Percentiles rank a stretch among this genome's conserved stretches.
phyloP scores from a whole-genome alignment of 1,140 invertebrate species.

The Palaemon carinicauda region DNA sequence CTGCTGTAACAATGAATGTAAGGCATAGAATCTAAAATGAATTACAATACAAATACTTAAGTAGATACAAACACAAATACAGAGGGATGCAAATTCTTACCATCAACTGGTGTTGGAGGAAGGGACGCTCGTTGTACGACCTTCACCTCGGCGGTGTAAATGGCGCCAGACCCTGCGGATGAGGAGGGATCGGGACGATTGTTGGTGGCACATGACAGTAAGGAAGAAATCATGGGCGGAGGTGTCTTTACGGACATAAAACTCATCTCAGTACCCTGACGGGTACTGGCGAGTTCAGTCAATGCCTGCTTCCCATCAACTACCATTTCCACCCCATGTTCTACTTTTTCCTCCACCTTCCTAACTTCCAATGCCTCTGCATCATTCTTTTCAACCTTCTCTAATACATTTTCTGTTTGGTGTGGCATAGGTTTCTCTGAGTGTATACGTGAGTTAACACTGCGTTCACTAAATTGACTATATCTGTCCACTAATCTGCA shows the following conservation, averaged over 20 bases:
- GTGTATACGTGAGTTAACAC: no score
- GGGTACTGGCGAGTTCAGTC: not conserved
- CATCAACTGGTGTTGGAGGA: constrained; percentile 40
- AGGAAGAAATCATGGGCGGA: constrained; percentile 14
- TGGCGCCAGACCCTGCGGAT: constrained; percentile 34
- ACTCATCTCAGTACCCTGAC: not conserved
- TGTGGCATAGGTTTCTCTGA: not conserved
- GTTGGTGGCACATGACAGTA: constrained; percentile 30
- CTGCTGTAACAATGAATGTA: no score
- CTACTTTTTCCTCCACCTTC: not conserved
- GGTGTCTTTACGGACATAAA: not conserved
- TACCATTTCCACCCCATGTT: not conserved
- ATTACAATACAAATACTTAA: not conserved
- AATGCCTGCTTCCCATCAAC: not conserved
- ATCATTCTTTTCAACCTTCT: not conserved
- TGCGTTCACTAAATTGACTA: no score
- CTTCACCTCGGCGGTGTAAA: constrained; percentile 51
- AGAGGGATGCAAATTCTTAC: not conserved
- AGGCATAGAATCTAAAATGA: not conserved
- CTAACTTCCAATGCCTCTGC: not conserved
- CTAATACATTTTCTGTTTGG: not conserved
- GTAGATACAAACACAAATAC: not conserved
- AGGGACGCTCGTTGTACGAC: constrained; percentile 42
- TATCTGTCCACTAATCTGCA: no score
- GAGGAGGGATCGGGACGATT: constrained; percentile 36